Evolutionary conservation across 30 jellyfish, hydroid and myxozoan species (phyloP).

Genomic region (Hydractinia symbiolongicarpus): DNA sequence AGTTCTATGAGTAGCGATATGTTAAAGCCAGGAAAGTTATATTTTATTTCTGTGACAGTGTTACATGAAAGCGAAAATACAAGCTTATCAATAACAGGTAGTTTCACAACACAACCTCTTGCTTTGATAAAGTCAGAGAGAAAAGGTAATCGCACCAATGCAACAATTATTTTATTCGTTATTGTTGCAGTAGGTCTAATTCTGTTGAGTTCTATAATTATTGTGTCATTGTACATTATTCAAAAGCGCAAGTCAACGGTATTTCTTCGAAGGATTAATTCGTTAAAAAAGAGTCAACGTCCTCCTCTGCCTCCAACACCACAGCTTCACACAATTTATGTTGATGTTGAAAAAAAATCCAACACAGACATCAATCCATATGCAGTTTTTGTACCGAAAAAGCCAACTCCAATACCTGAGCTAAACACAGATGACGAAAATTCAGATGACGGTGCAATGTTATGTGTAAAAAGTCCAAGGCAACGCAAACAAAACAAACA

Average conservation of each 20-base stretch:
- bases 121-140: not conserved
- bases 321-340: not conserved
- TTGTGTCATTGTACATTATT: not conserved
- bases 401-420: constrained; percentile 8
- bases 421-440: constrained; percentile 15
- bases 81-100: not conserved
- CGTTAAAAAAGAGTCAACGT: constrained; percentile 18
- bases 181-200: not conserved
- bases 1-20: not conserved
- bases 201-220: not conserved
- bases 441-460: not conserved
- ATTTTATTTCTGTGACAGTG: constrained; percentile 2
- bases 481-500: not conserved
- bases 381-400: constrained; percentile 5
- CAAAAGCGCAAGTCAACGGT: constrained; percentile 20
- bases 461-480: not conserved
- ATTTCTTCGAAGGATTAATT: constrained; percentile 18
- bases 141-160: not conserved
- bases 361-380: not conserved
- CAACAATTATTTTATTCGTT: not conserved
- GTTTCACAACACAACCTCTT: not conserved
- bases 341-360: not conserved
- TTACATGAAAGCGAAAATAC: not conserved
- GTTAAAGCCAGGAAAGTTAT: not conserved
- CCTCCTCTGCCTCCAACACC: constrained; percentile 28